Evolutionary conservation across 2,113 vertebrate genomes (phyloP), one percentile per base, ranked within the genome.

Genomic region (Tapirus terrestris): DNA sequence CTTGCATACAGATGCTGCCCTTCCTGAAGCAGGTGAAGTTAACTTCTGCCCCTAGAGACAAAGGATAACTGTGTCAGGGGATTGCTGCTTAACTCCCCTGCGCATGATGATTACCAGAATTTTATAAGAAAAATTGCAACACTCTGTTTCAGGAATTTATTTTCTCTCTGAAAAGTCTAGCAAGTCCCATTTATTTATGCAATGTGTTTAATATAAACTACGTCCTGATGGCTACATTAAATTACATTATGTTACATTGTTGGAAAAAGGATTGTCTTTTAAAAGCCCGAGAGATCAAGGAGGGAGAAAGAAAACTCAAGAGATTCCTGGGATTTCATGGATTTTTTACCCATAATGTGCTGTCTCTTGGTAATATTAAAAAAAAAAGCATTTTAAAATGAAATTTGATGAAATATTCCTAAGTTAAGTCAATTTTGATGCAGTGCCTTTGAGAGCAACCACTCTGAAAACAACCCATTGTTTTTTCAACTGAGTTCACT

Each of bases 21-120:
- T 83, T 70, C 63, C 43, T 87, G 39, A 27, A 48, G 3, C 13
- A 48, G 2, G 17, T 21, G 3, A 72, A 48, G 14, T 13, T 73
- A 51, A 9, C 1, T 36, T 58, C 61, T 13, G 13, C 1, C 20
- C n/a, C 31, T 76, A 25, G 21, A 61, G 10, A 56, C 0, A 12
- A 48, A 86, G 61, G 12, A 73, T 6, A 21, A 45, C 17, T 25
- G 43, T 27, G 43, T 61, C 13, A 5, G 33, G 14, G 11, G n/a
- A 61, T 25, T 21, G 5, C 0, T 0, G 2, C 29, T 25, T 17
- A 61, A 1, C 1, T 6, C 14, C 87, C 3, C 13, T 25, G 6
- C 45, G 16, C 14, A 33, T 13, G 27, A 72, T 27, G 11, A 65
- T n/a, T 14, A 36, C 0, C 1, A 36, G 14, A 6, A 45, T 73